Evolutionary conservation across 2,888 invertebrate genomes (phyloP).

Genomic region (Lypha dubia): DNA sequence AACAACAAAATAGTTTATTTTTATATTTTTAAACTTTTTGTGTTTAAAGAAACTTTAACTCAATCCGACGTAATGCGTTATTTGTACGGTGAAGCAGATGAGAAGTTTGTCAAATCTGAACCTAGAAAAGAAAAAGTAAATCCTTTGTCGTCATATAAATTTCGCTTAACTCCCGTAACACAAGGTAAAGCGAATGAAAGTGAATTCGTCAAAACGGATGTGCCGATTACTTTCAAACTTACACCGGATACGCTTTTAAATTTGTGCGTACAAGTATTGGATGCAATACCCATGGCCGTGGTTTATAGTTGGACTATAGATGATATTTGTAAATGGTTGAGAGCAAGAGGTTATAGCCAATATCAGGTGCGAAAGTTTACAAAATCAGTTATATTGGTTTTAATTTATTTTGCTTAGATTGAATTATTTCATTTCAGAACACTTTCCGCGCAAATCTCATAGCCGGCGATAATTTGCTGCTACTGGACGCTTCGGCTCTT

Average conservation of each 20-base stretch:
- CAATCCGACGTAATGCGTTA: conserved; percentile 65
- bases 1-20: neutral
- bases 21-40: conserved; percentile 32
- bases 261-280: conserved; percentile 80
- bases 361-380: conserved; percentile 83
- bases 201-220: conserved; percentile 73
- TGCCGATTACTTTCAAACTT: conserved; percentile 76
- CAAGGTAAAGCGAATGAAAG: conserved; percentile 77
- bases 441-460: conserved; percentile 84
- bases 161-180: conserved; percentile 74
- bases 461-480: conserved; percentile 83
- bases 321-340: conserved; percentile 84
- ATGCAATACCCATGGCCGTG: conserved; percentile 82
- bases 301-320: conserved; percentile 84
- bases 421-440: conserved; percentile 75
- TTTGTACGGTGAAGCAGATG: conserved; percentile 74
- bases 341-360: conserved; percentile 83
- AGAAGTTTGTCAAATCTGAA: conserved; percentile 65
- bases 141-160: conserved; percentile 71
- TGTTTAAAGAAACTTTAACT: conserved; percentile 1
- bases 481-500: conserved; percentile 84
- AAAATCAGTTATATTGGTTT: neutral
- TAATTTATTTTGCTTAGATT: neutral
- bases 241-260: conserved; percentile 84
- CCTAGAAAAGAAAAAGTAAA: neutral